Conservation (phyloP, 2,797 vertebrate genomes). For the Halcyon badia region DNA sequence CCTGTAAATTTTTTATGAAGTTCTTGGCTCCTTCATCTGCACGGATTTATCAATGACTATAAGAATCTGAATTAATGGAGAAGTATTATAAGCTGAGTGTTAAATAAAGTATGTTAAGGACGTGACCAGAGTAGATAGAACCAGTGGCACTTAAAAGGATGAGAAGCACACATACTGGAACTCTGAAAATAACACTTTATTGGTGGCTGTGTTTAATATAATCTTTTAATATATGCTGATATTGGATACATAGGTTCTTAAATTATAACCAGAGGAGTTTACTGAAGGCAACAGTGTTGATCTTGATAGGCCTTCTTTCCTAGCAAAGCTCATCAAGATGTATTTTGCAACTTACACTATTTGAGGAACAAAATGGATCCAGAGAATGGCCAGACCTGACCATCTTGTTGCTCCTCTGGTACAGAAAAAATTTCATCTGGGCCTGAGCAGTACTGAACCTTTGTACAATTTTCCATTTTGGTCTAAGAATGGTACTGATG, state of each 20-base stretch:
- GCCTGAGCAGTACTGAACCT: not conserved
- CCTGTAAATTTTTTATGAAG: conserved; percentile 7
- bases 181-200: not conserved
- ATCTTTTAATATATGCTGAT: not conserved
- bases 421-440: rapidly evolving
- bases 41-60: not conserved
- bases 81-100: not conserved
- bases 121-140: not conserved
- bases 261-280: not conserved
- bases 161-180: not conserved
- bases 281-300: not conserved
- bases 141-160: not conserved
- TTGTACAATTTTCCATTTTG: not conserved
- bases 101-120: not conserved
- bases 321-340: not conserved
- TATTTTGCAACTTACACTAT: not conserved
- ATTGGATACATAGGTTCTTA: not conserved
- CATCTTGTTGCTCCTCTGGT: not conserved
- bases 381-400: not conserved
- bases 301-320: not conserved
- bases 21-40: not conserved
- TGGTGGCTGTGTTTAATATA: not conserved
- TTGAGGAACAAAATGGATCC: not conserved
- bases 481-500: not conserved
- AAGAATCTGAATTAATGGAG: not conserved